Conservation (phyloP, 2,888 invertebrate genomes). For the Mythimna loreyi region DNA sequence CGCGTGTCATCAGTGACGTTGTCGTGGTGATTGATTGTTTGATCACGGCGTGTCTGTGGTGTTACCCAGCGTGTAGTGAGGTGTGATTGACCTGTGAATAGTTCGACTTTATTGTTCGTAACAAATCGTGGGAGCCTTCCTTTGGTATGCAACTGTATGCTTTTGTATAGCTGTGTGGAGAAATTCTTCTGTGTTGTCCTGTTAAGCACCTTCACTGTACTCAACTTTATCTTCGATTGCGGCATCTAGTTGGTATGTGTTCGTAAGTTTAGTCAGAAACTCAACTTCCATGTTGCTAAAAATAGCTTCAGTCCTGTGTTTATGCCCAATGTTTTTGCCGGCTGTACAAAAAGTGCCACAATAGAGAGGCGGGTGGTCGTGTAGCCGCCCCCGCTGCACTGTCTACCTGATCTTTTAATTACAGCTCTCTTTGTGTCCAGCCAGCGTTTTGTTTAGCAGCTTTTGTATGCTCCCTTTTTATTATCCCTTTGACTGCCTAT, state of each 20-base stretch:
- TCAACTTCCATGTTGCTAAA: conserved; percentile 4
- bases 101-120: conserved; percentile 66
- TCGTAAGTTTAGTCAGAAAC: not conserved
- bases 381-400: conserved; percentile 57
- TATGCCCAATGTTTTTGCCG: conserved; percentile 49
- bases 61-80: conserved; percentile 70
- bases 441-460: conserved; percentile 68
- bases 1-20: conserved; percentile 70
- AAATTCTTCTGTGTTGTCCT: conserved; percentile 71
- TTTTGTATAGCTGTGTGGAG: conserved; percentile 68
- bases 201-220: conserved; percentile 33
- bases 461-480: conserved; percentile 63
- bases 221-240: conserved; percentile 16
- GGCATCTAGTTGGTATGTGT: conserved; percentile 1
- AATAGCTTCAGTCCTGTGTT: conserved; percentile 17
- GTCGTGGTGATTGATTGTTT: conserved; percentile 74
- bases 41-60: conserved; percentile 67
- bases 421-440: conserved; percentile 72
- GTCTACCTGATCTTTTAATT: conserved; percentile 84
- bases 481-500: conserved; percentile 55
- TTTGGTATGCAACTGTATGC: conserved; percentile 78
- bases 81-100: conserved; percentile 74
- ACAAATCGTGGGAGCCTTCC: conserved; percentile 79
- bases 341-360: conserved; percentile 60
- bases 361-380: conserved; percentile 69